Base-by-base conservation (phyloP, 2,797 vertebrate species). In the Cyclura pinguis region DNA sequence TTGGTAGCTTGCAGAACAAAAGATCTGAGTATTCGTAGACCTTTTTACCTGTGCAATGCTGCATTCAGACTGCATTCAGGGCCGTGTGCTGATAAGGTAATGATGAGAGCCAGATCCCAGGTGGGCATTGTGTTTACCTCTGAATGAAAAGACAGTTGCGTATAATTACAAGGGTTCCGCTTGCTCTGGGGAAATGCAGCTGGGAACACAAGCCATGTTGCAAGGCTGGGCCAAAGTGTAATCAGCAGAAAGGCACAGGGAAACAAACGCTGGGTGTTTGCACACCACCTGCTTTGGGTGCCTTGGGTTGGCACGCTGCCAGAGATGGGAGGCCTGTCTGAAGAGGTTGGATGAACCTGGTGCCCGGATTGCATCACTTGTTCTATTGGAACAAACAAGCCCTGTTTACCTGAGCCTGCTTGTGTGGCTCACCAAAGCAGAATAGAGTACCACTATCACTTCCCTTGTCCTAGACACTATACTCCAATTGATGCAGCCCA, bases 221-320 rank as follows among this genome's bases (percentile, higher is more conserved):
- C 55, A 67, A 95, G 94, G 91, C 93, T 93, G 92, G 92, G 73
- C 18, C 59, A 86, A 95, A 90, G 93, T 95, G 94, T 91, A 92
- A 92, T 96, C 95, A 92, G 85, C 0, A 8, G 80, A 77, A 88
- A 6, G 13, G 83, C 2, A 24, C 47, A 0, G 13, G 91, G 91
- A 95, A 93, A 89, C 59, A 88, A 93, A 87, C 72, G 85, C 93
- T 2, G 16, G 1, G 0, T 64, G 91, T 74, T 94, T 93, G 89
- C 89, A 67, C 93, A 89, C 86, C 93, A 77, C 80, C 57, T 91
- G 85, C 91, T 80, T 92, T 73, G 84, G 86, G 91, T 3, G 1
- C 72, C 69, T 8, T 6, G 5, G 6, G 85, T 24, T 35, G 42
- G 12, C 14, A 2, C 10, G 4, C 9, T 16, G 6, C n/a, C 55